Percentiles rank a stretch among this genome's conserved stretches.
Evolutionary conservation across 1,140 invertebrate species (phyloP).

Genomic region (Drosophila azteca): DNA sequence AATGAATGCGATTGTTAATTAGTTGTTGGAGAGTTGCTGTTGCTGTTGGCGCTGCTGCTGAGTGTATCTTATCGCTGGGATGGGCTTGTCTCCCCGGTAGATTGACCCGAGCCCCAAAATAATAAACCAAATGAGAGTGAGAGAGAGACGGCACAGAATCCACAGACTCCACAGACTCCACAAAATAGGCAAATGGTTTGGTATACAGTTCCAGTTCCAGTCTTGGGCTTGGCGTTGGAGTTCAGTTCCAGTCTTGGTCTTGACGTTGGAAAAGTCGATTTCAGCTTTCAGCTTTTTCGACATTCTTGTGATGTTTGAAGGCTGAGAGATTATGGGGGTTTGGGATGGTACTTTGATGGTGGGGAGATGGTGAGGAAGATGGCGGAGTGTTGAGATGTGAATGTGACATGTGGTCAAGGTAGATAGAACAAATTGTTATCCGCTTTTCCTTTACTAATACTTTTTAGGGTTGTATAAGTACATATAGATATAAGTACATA

Average conservation of each 20-base stretch:
- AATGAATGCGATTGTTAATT: constrained; percentile 81
- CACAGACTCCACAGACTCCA: not conserved
- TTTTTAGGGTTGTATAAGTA: no score
- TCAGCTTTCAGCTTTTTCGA: not conserved
- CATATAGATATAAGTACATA: no score
- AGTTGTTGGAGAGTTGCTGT: constrained; percentile 60
- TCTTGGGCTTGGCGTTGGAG: constrained; percentile 12
- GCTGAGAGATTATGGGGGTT: not conserved
- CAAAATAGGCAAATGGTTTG: constrained; percentile 48
- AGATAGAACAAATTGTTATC: no score
- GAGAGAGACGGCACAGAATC: constrained; percentile 25
- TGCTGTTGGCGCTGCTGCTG: constrained; percentile 34
- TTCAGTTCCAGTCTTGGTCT: constrained; percentile 5
- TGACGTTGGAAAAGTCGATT: constrained; percentile 15
- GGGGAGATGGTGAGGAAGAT: no score
- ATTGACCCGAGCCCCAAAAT: constrained; percentile 18
- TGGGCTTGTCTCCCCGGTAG: constrained; percentile 60
- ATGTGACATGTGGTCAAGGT: no score
- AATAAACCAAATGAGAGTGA: constrained; percentile 40
- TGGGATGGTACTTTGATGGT: no score
- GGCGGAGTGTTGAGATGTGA: no score
- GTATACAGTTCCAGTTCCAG: not conserved
- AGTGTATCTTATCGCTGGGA: constrained; percentile 63
- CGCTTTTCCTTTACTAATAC: no score
- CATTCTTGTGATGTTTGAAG: not conserved